phyloP scores from a whole-genome alignment of 2,797 vertebrate species.

The Poeciliopsis gracilis region DNA sequence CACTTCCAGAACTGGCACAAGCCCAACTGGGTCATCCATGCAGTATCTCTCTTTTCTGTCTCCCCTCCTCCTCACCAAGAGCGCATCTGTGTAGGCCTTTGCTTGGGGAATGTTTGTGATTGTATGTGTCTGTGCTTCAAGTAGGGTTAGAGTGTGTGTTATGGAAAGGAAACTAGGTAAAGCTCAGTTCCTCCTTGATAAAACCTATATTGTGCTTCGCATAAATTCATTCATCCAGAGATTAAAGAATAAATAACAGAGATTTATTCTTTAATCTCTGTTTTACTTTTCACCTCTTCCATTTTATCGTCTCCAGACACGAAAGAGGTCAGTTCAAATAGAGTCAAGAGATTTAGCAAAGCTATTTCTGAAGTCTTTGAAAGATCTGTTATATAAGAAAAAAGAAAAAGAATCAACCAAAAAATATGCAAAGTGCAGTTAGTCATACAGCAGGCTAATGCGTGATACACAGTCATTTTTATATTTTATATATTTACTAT shows the following conservation, averaged over 20 bases:
- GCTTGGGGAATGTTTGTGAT: conserved; percentile 52
- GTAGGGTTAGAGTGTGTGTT: conserved; percentile 50
- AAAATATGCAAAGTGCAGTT: neutral
- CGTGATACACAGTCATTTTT: neutral
- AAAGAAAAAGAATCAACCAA: conserved; percentile 26
- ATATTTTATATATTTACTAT: neutral
- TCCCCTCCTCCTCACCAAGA: conserved; percentile 67
- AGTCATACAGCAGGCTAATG: neutral
- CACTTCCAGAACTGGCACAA: conserved; percentile 81
- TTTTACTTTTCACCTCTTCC: conserved; percentile 40
- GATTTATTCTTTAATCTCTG: conserved; percentile 28
- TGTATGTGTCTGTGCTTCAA: conserved; percentile 30
- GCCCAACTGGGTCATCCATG: conserved; percentile 84
- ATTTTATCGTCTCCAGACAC: conserved; percentile 63
- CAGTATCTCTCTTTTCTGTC: conserved; percentile 65
- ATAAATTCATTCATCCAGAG: conserved; percentile 54
- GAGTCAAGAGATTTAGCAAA: conserved; percentile 60
- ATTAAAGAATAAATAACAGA: too few relatives aligned
- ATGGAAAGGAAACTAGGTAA: conserved; percentile 32
- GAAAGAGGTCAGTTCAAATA: conserved; percentile 59
- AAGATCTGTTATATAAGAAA: conserved; percentile 22
- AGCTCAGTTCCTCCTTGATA: conserved; percentile 36
- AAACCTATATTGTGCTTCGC: conserved; percentile 54
- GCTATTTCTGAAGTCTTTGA: conserved; percentile 49
- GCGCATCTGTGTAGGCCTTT: conserved; percentile 74